Evolutionary conservation across 2,113 vertebrate genomes (phyloP).

Genomic region (Nycticebus coucang): DNA sequence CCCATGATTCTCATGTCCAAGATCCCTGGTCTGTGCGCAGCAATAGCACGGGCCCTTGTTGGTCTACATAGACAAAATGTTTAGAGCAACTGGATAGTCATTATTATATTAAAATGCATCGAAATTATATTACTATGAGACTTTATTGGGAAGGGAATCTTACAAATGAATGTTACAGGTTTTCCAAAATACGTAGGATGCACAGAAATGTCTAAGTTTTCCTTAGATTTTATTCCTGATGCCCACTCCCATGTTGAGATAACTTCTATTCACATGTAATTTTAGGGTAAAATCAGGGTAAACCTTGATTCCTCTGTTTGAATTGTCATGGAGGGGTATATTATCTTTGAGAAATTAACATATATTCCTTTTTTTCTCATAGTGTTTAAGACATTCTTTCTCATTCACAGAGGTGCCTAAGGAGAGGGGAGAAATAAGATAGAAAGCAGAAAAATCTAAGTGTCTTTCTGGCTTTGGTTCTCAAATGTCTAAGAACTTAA

Average conservation of each 20-base stretch:
- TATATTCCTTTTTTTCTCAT: background rate
- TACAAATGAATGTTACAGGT: conserved; percentile 20
- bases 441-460: background rate
- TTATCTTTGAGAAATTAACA: background rate
- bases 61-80: background rate
- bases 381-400: background rate
- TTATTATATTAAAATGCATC: background rate
- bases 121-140: background rate
- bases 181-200: background rate
- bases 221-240: conserved; percentile 6
- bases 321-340: background rate
- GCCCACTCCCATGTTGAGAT: background rate
- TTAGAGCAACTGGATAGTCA: background rate
- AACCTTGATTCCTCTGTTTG: background rate
- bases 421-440: background rate
- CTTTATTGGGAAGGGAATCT: background rate
- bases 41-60: background rate
- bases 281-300: background rate
- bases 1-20: background rate
- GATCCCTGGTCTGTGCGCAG: background rate
- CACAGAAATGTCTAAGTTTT: background rate
- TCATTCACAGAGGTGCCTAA: background rate
- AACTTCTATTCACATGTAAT: conserved; percentile 30
- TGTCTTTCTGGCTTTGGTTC: background rate
- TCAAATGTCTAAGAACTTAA: background rate